phyloP scores from a whole-genome alignment of 2,113 vertebrate genomes.

The Acanthochromis polyacanthus region DNA sequence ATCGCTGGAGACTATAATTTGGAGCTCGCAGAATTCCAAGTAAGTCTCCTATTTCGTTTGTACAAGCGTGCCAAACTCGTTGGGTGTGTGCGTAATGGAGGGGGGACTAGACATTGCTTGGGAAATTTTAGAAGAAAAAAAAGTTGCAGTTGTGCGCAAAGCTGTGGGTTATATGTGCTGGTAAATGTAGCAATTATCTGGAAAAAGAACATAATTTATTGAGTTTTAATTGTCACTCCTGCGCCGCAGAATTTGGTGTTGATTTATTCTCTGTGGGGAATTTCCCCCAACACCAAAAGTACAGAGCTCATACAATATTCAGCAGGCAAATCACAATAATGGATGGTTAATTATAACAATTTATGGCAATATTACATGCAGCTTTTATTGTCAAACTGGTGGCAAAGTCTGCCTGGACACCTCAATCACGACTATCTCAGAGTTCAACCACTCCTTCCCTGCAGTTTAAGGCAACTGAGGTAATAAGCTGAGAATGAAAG shows the following conservation, averaged over 20 bases:
- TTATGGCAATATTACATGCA: conserved; percentile 41
- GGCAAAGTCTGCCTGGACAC: conserved; percentile 27
- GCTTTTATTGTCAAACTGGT: conserved; percentile 32
- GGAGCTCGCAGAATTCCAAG: conserved; percentile 85
- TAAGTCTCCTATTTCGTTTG: conserved; percentile 77
- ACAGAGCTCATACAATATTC: conserved; percentile 9
- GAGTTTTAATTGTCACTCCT: conserved; percentile 41
- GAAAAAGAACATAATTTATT: conserved; percentile 39
- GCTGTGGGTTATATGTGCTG: conserved; percentile 39
- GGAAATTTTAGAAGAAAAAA: background rate
- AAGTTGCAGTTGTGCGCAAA: conserved; percentile 57
- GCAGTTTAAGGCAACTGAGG: conserved; percentile 18
- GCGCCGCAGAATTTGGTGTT: conserved; percentile 33
- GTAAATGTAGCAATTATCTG: conserved; percentile 53
- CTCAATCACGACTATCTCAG: background rate
- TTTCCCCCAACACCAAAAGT: conserved; percentile 61
- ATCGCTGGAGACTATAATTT: conserved; percentile 84
- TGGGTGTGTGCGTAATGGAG: conserved; percentile 62
- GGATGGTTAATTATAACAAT: conserved; percentile 50
- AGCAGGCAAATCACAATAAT: conserved; percentile 55
- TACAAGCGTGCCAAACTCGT: conserved; percentile 28
- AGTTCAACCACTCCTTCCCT: conserved; percentile 18
- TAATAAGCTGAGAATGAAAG: conserved; percentile 28
- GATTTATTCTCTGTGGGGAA: conserved; percentile 60
- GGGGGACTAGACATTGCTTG: conserved; percentile 21